phyloP scores from a whole-genome alignment of 2,113 vertebrate species.

The Sapayoa aenigma region DNA sequence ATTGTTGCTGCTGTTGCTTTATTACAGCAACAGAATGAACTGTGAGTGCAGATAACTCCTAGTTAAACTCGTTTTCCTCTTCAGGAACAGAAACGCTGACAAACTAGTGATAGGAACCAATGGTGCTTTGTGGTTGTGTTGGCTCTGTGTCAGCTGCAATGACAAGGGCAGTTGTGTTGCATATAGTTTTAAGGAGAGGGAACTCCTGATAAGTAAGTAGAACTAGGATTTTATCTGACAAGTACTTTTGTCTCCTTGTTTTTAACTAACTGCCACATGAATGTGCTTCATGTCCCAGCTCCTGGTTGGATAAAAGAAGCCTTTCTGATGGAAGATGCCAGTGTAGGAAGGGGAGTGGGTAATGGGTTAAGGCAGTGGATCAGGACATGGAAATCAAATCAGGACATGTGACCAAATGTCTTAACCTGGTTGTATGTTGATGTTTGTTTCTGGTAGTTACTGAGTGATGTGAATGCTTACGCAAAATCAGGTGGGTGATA shows the following conservation, averaged over 20 bases:
- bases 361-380: not conserved
- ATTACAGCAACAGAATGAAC: not conserved
- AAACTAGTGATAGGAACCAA: not conserved
- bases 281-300: not conserved
- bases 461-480: not conserved
- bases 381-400: not conserved
- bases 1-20: not conserved
- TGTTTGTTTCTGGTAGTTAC: not conserved
- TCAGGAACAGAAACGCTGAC: not conserved
- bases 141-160: not conserved
- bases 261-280: not conserved
- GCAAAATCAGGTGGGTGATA: not conserved
- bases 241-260: not conserved
- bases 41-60: not conserved
- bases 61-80: not conserved
- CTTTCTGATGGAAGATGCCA: not conserved
- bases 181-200: not conserved
- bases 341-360: not conserved
- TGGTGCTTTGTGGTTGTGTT: fast-evolving
- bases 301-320: not conserved
- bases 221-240: not conserved
- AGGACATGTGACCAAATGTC: not conserved
- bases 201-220: not conserved
- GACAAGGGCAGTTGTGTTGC: not conserved
- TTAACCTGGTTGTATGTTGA: not conserved